A percentile compares a stretch with the other conserved stretches of the same genome.
Conservation (phyloP, 1,140 invertebrate genomes). For the Drosophila murphyi region DNA sequence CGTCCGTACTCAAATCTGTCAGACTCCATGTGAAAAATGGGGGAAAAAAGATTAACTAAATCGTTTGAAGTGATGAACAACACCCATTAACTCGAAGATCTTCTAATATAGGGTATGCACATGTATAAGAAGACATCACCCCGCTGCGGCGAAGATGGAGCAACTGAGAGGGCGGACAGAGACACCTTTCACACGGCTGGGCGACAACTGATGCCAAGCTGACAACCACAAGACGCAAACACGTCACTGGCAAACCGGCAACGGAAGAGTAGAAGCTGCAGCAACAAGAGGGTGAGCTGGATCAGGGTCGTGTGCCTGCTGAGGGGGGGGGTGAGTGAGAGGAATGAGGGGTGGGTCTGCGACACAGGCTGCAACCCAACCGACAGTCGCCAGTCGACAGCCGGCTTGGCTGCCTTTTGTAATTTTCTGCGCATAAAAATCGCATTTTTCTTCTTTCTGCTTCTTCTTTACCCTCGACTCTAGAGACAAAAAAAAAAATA, state of each 20-base stretch:
- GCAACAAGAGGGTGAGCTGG: not conserved
- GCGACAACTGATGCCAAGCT: conserved; percentile 46
- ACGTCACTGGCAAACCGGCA: conserved; percentile 29
- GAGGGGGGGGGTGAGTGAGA: not conserved
- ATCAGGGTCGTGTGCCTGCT: not conserved
- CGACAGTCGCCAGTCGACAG: not conserved
- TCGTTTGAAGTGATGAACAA: no score
- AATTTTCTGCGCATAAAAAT: conserved; percentile 74
- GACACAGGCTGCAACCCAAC: conserved; percentile 15
- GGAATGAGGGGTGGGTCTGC: not conserved
- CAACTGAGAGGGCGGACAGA: conserved; percentile 24
- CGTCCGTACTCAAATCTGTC: no score
- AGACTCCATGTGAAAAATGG: no score
- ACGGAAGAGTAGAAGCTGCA: conserved; percentile 20
- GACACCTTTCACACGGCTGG: conserved; percentile 27
- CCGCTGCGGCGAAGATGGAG: not conserved
- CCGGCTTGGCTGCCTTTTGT: conserved; percentile 53
- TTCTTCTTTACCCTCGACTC: not conserved
- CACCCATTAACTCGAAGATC: not conserved
- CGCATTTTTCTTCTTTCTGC: conserved; percentile 57
- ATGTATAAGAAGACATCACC: no score
- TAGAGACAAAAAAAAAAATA: conserved; percentile 1
- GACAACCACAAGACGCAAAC: conserved; percentile 64
- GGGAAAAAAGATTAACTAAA: no score
- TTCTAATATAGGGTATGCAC: conserved; percentile 14